Evolutionary conservation across 2,113 vertebrate species (phyloP).

Genomic region (Spea multiplicata): DNA sequence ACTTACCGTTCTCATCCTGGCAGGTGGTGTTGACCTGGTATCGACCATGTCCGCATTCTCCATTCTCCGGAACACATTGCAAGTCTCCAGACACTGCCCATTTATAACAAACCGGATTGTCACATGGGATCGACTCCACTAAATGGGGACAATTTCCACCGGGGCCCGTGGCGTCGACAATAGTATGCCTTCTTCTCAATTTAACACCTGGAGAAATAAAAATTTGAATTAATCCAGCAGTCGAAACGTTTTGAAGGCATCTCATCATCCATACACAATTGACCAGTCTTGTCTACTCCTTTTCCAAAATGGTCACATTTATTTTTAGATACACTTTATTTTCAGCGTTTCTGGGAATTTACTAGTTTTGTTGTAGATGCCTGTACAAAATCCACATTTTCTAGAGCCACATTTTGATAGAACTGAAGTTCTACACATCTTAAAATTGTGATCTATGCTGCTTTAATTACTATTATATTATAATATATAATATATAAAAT

Average conservation of each 20-base stretch:
- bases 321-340: not conserved
- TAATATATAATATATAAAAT: too few relatives aligned
- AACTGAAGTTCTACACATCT: too few relatives aligned
- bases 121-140: constrained; percentile 83
- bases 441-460: too few relatives aligned
- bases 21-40: constrained; percentile 71
- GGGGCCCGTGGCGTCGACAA: constrained; percentile 64
- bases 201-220: constrained; percentile 73
- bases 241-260: too few relatives aligned
- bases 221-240: not conserved
- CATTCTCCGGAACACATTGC: constrained; percentile 67
- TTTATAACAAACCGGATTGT: constrained; percentile 77
- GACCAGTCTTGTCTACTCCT: too few relatives aligned
- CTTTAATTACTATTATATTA: too few relatives aligned
- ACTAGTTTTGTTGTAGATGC: too few relatives aligned
- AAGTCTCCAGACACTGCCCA: constrained; percentile 72
- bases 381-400: too few relatives aligned
- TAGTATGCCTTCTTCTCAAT: constrained; percentile 74
- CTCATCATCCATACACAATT: too few relatives aligned
- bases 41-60: constrained; percentile 78
- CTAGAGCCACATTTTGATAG: too few relatives aligned
- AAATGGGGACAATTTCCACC: constrained; percentile 75
- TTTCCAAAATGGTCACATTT: not conserved
- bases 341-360: not conserved
- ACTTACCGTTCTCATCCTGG: constrained; percentile 73